Evolutionary conservation across 2,797 vertebrate genomes (phyloP), one percentile per base, ranked within the genome.

Genomic region (Uromys caudimaculatus): DNA sequence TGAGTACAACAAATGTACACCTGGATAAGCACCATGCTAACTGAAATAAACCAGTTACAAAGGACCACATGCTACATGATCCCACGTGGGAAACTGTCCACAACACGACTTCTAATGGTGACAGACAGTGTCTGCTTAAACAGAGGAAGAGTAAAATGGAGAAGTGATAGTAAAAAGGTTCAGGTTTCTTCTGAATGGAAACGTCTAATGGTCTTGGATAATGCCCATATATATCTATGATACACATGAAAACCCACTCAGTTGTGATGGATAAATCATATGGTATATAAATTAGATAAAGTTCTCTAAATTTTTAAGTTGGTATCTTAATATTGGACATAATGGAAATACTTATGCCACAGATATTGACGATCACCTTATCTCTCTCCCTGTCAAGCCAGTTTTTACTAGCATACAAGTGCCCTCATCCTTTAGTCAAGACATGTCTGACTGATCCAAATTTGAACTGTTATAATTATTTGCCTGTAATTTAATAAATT

Each of bases 401-500:
- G 41, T 1, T 54, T 89, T 83, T 69, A 89, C 27, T 50, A 87
- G 54, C 16, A 91, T 24, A 35, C 41, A 91, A 71, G 17, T 50
- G 17, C 23, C 56, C 4, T 23, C 1, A 11, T 50, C 71, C 56
- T 54, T 29, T 89, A 77, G n/a, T n/a, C 38, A 60, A 94, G 23
- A 92, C 71, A 92, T 54, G 12, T 75, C 56, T 21, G 64, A 29
- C 21, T 78, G 64, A 77, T 44, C 60, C 89, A 84, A 93, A 56
- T 84, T 8, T 91, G 56, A 90, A 95, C 76, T 95, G 62, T 14
- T 41, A 69, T 50, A 13, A 76, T 84, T 52, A 90, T 79, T 32
- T 95, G 32, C 38, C 29, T 64, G 79, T 60, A 82, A 95, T 73
- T 81, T 67, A 75, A 94, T 54, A 87, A 21, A 94, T 82, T 23